Conservation (phyloP, 2,888 invertebrate genomes). For the Cheilosia variabilis region DNA sequence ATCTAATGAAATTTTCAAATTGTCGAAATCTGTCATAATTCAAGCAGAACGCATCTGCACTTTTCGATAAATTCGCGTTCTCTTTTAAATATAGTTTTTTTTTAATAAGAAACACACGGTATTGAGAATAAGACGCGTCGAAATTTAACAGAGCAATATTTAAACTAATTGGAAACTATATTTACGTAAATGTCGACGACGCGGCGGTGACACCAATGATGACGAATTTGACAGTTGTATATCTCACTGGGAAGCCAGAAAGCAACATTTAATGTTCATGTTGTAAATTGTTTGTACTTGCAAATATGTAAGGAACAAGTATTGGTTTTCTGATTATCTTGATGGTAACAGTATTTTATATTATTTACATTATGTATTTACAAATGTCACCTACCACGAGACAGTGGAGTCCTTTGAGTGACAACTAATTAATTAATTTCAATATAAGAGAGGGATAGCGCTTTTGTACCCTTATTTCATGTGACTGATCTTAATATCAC, state of each 20-base stretch:
- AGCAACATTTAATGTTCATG: neutral
- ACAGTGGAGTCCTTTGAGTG: too few relatives aligned
- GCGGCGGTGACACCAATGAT: constrained; percentile 16
- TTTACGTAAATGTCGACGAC: constrained; percentile 31
- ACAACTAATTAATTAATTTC: too few relatives aligned
- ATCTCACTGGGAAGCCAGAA: neutral
- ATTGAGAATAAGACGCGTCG: neutral
- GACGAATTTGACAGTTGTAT: constrained; percentile 26
- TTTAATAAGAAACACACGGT: constrained; percentile 6
- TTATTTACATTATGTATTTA: neutral
- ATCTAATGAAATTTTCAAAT: constrained; percentile 30
- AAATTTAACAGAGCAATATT: constrained; percentile 13
- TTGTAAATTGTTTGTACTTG: neutral
- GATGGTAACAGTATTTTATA: neutral
- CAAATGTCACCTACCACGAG: neutral
- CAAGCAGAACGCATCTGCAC: constrained; percentile 28
- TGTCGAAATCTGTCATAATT: constrained; percentile 41
- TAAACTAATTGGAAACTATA: constrained; percentile 34
- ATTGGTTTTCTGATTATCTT: neutral
- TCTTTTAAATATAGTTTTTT: constrained; percentile 1
- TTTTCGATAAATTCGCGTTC: constrained; percentile 4
- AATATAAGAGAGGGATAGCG: neutral
- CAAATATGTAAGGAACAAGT: neutral
- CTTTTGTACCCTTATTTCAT: neutral
- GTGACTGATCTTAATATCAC: too few relatives aligned